phyloP scores from a whole-genome alignment of 2,888 invertebrate genomes.

The Hypolimnas misippus region DNA sequence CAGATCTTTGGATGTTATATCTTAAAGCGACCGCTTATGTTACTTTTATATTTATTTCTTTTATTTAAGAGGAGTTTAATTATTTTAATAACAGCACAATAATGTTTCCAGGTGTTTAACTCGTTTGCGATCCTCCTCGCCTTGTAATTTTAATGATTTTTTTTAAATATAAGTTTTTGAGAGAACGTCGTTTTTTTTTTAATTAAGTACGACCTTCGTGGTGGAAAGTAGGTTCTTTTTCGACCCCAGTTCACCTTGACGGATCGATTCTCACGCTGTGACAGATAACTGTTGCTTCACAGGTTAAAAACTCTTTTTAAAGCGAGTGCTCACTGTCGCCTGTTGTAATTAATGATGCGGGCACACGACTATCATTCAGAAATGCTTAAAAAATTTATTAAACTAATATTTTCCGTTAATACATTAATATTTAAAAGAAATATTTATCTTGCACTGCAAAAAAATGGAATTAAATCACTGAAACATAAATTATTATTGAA shows the following conservation, averaged over 20 bases:
- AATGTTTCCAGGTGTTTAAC: conserved; percentile 23
- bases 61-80: conserved; percentile 31
- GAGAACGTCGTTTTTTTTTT: conserved; percentile 61
- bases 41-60: conserved; percentile 34
- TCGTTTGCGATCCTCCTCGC: conserved; percentile 39
- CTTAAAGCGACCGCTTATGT: conserved; percentile 6
- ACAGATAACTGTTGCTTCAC: conserved; percentile 46
- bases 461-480: too few species aligned
- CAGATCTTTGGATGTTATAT: conserved; percentile 7
- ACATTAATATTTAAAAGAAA: too few species aligned
- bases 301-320: conserved; percentile 35
- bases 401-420: too few species aligned
- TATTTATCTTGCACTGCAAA: not conserved
- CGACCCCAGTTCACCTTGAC: conserved; percentile 64
- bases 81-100: conserved; percentile 27
- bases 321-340: conserved; percentile 14
- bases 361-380: conserved; percentile 4
- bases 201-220: conserved; percentile 56
- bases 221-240: conserved; percentile 67
- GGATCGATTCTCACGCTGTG: conserved; percentile 61
- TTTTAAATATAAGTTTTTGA: conserved; percentile 65
- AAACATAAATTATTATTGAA: not conserved
- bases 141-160: conserved; percentile 43
- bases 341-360: conserved; percentile 17
- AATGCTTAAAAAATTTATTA: too few species aligned